phyloP scores from a whole-genome alignment of 2,797 vertebrate genomes.

The Crotalus adamanteus region DNA sequence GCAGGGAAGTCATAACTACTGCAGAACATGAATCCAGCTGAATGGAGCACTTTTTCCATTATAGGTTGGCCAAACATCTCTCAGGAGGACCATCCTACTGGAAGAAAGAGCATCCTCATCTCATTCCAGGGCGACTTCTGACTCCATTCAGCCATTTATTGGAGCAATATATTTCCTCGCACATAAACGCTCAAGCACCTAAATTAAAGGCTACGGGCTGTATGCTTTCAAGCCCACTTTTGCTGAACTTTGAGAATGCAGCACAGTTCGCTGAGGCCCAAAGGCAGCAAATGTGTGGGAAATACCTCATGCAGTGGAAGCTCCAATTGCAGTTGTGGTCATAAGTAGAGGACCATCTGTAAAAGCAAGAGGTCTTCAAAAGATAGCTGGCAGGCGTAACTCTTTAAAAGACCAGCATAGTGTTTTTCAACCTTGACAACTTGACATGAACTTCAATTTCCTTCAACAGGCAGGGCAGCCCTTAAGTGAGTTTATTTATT shows the following conservation, averaged over 20 bases:
- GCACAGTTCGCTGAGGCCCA: conserved; percentile 50
- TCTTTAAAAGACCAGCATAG: neutral
- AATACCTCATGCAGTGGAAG: neutral
- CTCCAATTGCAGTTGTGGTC: too few relatives aligned
- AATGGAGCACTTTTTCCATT: neutral
- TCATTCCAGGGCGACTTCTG: neutral
- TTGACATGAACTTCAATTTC: neutral
- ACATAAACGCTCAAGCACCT: neutral
- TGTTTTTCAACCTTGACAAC: neutral
- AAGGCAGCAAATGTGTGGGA: conserved; percentile 37
- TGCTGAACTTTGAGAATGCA: conserved; percentile 54
- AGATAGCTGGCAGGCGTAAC: neutral
- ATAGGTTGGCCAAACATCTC: neutral
- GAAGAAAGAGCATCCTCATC: neutral
- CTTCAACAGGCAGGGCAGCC: too few relatives aligned
- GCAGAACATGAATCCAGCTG: conserved; percentile 16
- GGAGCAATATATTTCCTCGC: conserved; percentile 34
- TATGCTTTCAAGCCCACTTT: conserved; percentile 38
- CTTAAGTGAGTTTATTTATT: too few relatives aligned
- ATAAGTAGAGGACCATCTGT: too few relatives aligned
- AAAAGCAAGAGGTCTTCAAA: neutral
- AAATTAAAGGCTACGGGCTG: neutral
- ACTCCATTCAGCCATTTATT: conserved; percentile 26
- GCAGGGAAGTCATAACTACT: neutral
- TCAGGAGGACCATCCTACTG: neutral